Base-by-base conservation (phyloP, 2,888 invertebrate species). In the Oxystoma pomonae region DNA sequence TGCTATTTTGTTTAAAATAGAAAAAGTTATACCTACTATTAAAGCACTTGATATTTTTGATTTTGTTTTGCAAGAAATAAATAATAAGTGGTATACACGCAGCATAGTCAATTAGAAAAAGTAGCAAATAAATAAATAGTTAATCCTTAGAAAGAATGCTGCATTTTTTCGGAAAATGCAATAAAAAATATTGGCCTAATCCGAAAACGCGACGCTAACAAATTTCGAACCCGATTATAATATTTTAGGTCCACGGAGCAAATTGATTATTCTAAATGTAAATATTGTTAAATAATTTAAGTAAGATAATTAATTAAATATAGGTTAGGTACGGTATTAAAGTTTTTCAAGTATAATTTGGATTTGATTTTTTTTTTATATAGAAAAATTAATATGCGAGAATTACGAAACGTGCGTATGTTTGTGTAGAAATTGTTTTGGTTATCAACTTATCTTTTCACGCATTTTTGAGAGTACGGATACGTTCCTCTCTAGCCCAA, bases 181-280 rank as follows among this genome's bases (percentile, higher is more conserved):
- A 35, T 35, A 35, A 35, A 35, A 3, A 35, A 35, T 35, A 35
- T 56, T 58, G 58, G 58, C 58, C 58, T 58, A 58, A 58, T 17
- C 35, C 17, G 9, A 35, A 58, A 35, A 53, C 53, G 22, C 2
- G 35, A 49, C 35, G 18, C 58, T 58, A 2, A 55, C n/a, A 53
- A 35, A 35, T 7, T 7, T 35, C 35, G 3, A 35, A 7, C 3
- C 35, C 35, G 5, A 35, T 7, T 7, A 7, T 35, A 7, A 7
- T 35, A 35, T 7, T 7, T 35, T 35, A 35, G 35, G 35, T 35
- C 35, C 35, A 63, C 64, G 65, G 62, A 65, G 67, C 69, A 68
- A 69, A 73, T 78, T 78, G 75, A 81, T 82, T 80, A 82, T 82
- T 83, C 83, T 83, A 83, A 83, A 83, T 83, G 83, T 83, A 83